Evolutionary conservation across 2,113 vertebrate genomes (phyloP).

Genomic region (Poeciliopsis turrubarensis): DNA sequence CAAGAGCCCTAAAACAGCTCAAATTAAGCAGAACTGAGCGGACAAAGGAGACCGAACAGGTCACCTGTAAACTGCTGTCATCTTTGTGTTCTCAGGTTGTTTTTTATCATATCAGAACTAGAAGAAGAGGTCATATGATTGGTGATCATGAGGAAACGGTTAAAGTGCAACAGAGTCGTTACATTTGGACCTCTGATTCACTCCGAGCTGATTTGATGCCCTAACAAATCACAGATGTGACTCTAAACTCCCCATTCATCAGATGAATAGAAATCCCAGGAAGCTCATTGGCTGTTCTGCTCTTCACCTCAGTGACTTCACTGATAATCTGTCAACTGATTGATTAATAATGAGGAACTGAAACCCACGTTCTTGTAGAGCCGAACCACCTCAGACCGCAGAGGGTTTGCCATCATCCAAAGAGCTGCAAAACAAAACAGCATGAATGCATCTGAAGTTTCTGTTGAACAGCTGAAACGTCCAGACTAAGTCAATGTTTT

Average conservation of each 20-base stretch:
- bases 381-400: conserved; percentile 54
- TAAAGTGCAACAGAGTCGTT: neutral
- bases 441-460: no score
- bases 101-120: neutral
- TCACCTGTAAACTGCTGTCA: no score
- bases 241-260: no score
- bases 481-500: neutral
- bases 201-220: neutral
- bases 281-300: neutral
- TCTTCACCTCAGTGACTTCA: neutral
- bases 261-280: neutral
- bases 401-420: conserved; percentile 41
- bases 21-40: no score
- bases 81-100: no score
- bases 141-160: neutral
- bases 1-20: no score
- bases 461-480: neutral
- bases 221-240: no score
- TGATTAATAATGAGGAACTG: neutral
- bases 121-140: neutral
- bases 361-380: conserved; percentile 61
- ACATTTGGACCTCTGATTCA: neutral
- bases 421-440: neutral
- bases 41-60: no score
- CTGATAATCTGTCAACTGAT: neutral